phyloP scores from a whole-genome alignment of 2,113 vertebrate genomes.

The Gymnocephalus cernua region DNA sequence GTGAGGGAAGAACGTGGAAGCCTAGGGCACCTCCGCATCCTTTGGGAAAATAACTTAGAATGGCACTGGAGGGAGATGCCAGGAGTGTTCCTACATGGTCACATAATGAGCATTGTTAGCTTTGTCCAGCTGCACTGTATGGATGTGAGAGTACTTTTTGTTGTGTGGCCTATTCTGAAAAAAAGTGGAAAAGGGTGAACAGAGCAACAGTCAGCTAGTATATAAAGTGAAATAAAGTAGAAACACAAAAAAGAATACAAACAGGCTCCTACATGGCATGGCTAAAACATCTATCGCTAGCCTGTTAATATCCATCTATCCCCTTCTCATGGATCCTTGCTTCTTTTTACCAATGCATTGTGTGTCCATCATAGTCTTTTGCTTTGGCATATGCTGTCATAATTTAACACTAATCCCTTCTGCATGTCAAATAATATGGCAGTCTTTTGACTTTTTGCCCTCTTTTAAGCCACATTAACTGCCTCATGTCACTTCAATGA shows the following conservation, averaged over 20 bases:
- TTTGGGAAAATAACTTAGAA: slow-evolving; percentile 26
- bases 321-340: background rate
- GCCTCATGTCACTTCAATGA: slow-evolving; percentile 19
- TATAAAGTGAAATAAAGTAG: background rate
- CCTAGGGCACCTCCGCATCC: background rate
- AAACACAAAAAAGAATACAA: background rate
- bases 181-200: background rate
- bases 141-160: background rate
- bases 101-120: slow-evolving; percentile 24
- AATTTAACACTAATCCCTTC: slow-evolving; percentile 26
- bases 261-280: background rate
- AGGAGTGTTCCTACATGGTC: slow-evolving; percentile 38
- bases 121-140: background rate
- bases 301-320: background rate
- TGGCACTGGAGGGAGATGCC: slow-evolving; percentile 32
- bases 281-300: background rate
- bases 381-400: background rate
- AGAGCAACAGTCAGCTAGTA: background rate
- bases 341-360: background rate
- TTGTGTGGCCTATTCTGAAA: background rate
- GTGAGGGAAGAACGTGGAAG: slow-evolving; percentile 11
- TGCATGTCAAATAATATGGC: slow-evolving; percentile 17
- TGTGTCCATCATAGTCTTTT: slow-evolving; percentile 18
- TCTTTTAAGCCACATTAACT: slow-evolving; percentile 43
- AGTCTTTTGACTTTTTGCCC: slow-evolving; percentile 9